Evolutionary conservation across 2,113 vertebrate genomes (phyloP), one percentile per base, ranked within the genome.

Genomic region (Callithrix jacchus): DNA sequence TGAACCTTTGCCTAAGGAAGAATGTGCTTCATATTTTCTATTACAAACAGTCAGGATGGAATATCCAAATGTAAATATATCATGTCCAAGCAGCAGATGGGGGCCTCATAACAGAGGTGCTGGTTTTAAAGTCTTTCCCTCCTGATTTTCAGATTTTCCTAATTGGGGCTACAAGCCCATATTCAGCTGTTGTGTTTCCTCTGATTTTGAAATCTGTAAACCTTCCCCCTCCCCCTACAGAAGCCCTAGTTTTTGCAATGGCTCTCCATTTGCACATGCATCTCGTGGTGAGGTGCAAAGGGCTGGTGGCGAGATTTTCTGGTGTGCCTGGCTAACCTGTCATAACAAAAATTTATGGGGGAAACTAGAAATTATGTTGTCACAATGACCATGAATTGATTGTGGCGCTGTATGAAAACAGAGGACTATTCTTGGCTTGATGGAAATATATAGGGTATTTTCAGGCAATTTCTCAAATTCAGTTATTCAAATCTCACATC

Each of bases 401-500:
- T 70, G 32, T 27, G 27, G 17, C 17, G 40, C 23, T 64, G 35
- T 64, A 35, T 74, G 52, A 86, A 80, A 95, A 56, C 14, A 84
- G 20, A 92, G 61, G 66, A 70, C n/a, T 70, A 91, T 17, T 94
- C 96, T 92, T 81, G 83, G 74, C 80, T 95, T 92, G 37, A 85
- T 42, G 56, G 56, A 47, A 90, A 42, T 80, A 66, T 71, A n/a
- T 71, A 42, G 64, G 81, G 35, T 90, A 68, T 94, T 84, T 94
- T 42, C 73, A 93, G 61, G 71, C 49, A 91, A 11, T 91, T 93
- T 95, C 79, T 95, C 64, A 85, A 86, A 85, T 64, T 89, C 25
- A 80, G 82, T 71, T 90, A 88, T 84, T 97, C n/a, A 96, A 76
- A 87, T 95, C 45, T 71, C 71, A 76, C 35, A 85, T 90, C 32